These are phyloP conservation scores for Lethenteron camtschaticum DNA, from an alignment of 2,113 vertebrate species.

Conservation along the genomic window DNA sequence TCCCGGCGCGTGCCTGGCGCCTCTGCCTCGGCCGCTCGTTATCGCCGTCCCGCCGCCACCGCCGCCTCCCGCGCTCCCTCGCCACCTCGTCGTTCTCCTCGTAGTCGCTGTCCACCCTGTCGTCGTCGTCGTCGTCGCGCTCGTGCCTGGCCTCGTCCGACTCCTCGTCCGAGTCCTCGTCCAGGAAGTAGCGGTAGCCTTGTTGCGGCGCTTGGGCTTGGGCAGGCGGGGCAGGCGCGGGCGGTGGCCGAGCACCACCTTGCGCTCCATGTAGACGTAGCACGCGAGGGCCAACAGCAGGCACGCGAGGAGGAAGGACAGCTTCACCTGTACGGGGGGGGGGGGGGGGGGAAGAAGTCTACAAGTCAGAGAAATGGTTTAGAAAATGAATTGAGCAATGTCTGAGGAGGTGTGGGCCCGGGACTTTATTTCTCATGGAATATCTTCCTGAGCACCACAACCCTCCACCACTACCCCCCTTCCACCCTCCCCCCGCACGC, in stretches of 20 bases:
- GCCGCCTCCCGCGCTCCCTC: slow-evolving; percentile 10
- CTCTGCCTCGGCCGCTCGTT: too few relatives aligned
- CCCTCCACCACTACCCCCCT: background rate
- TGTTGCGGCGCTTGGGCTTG: slow-evolving; percentile 33
- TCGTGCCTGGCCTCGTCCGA: slow-evolving; percentile 24
- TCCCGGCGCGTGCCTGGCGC: too few relatives aligned
- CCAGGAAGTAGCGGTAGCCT: slow-evolving; percentile 69
- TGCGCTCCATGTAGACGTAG: slow-evolving; percentile 57
- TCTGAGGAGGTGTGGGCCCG: background rate
- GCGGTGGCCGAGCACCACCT: slow-evolving; percentile 19
- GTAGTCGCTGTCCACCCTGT: background rate
- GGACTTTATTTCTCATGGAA: background rate
- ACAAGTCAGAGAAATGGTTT: too few relatives aligned
- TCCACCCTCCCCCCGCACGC: background rate
- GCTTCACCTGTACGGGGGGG: slow-evolving; percentile 35
- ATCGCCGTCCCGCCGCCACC: background rate
- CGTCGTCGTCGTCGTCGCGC: background rate
- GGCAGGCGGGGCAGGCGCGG: slow-evolving; percentile 63
- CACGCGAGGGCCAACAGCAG: slow-evolving; percentile 26
- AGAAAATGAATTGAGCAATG: background rate
- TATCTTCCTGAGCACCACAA: background rate
- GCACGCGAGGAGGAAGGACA: slow-evolving; percentile 41
- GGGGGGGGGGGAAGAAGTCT: too few relatives aligned
- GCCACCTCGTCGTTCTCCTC: slow-evolving; percentile 16
- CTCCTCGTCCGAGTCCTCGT: slow-evolving; percentile 57